Conservation (phyloP, 2,113 vertebrate genomes). For the Dunckerocampus dactyliophorus region DNA sequence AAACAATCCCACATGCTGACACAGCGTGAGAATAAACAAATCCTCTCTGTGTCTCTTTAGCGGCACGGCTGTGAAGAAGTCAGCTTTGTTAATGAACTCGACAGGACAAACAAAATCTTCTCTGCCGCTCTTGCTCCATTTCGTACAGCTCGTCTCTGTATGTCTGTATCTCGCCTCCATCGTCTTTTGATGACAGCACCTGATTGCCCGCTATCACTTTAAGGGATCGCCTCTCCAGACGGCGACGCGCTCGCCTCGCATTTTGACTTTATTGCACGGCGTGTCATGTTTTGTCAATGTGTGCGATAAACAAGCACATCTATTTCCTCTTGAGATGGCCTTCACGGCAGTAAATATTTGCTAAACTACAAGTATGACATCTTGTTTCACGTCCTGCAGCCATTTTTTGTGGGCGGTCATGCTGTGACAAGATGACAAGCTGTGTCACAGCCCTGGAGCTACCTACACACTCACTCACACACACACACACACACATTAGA, state of each 20-base stretch:
- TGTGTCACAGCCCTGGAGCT: conserved; percentile 44
- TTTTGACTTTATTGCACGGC: conserved; percentile 39
- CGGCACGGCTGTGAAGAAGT: not conserved
- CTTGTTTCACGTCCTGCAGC: conserved; percentile 45
- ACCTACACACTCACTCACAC: conserved; percentile 13
- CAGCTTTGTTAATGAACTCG: conserved; percentile 41
- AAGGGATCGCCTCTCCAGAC: conserved; percentile 47
- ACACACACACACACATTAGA: not conserved
- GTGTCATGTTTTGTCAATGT: conserved; percentile 17
- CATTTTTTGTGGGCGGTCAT: conserved; percentile 38
- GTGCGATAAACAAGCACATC: conserved; percentile 4
- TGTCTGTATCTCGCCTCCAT: conserved; percentile 50
- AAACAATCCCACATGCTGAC: conserved; percentile 46
- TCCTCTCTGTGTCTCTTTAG: conserved; percentile 42
- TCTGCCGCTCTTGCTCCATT: conserved; percentile 11
- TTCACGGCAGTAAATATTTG: conserved; percentile 33
- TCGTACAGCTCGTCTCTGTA: conserved; percentile 23
- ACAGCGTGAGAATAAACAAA: conserved; percentile 44
- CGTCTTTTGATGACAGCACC: conserved; percentile 61
- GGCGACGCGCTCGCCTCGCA: not conserved
- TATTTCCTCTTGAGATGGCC: not conserved
- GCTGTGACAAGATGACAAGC: conserved; percentile 57
- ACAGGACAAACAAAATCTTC: conserved; percentile 5
- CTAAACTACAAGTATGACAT: conserved; percentile 47
- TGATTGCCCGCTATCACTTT: conserved; percentile 52